These are phyloP conservation scores for Nycticorax nycticorax DNA, from an alignment of 2,113 vertebrate genomes.

Conservation along the genomic window DNA sequence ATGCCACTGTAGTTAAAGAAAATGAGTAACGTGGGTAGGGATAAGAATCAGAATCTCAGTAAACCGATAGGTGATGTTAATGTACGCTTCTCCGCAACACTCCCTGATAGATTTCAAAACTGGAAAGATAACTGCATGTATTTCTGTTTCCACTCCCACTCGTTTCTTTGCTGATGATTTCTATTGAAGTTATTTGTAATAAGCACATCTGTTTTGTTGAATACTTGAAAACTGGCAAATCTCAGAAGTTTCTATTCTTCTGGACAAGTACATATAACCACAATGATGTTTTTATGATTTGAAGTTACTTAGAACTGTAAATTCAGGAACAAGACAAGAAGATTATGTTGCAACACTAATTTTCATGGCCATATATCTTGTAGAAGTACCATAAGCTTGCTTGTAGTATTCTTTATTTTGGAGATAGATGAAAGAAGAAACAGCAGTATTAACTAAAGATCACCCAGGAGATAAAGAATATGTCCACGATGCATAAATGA, in stretches of 20 bases:
- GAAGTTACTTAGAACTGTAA: slow-evolving; percentile 11
- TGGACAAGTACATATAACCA: background rate
- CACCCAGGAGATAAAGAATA: background rate
- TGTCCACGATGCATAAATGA: background rate
- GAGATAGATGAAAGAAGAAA: slow-evolving; percentile 37
- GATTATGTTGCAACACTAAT: slow-evolving; percentile 1
- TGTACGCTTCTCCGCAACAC: background rate
- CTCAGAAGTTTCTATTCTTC: background rate
- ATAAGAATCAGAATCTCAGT: background rate
- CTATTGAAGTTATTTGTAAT: background rate
- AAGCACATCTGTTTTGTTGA: slow-evolving; percentile 22
- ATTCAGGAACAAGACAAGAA: slow-evolving; percentile 16
- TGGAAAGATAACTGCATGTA: background rate
- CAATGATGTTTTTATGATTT: background rate
- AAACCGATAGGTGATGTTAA: background rate
- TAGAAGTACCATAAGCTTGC: background rate
- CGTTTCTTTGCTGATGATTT: background rate
- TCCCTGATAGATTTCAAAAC: background rate
- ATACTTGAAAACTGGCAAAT: background rate
- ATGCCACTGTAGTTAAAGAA: background rate
- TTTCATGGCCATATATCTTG: background rate
- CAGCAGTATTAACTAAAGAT: slow-evolving; percentile 27
- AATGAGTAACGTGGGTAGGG: background rate
- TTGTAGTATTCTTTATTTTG: slow-evolving; percentile 11
- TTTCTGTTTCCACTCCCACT: background rate